Conservation (phyloP, 2,888 invertebrate species). For the Digitonthophagus gazella region DNA sequence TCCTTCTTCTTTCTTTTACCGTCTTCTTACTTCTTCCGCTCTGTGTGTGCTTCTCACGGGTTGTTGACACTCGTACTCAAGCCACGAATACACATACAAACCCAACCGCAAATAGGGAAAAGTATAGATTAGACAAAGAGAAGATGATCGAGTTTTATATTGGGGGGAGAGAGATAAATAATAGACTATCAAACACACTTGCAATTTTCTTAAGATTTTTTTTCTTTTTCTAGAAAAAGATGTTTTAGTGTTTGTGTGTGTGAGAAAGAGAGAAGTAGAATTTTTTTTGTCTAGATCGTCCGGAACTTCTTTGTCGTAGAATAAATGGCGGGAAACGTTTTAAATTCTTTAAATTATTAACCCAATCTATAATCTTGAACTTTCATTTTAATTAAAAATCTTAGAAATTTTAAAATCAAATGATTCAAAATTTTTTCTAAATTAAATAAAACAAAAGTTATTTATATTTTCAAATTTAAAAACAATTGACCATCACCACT, state of each 20-base stretch:
- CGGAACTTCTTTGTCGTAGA: no score
- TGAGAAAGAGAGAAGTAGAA: no score
- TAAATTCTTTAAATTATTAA: no score
- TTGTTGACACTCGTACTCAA: not conserved
- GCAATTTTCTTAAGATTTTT: not conserved
- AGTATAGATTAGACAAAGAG: not conserved
- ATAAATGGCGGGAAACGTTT: no score
- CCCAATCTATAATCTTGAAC: no score
- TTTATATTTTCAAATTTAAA: no score
- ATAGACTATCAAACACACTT: not conserved
- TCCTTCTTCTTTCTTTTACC: not conserved
- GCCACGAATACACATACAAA: not conserved
- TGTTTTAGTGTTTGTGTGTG: no score
- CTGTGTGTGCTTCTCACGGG: not conserved
- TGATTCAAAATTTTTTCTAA: not conserved
- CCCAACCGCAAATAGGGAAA: not conserved
- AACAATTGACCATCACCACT: no score
- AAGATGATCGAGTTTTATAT: not conserved
- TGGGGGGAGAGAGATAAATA: not conserved
- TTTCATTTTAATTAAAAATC: no score
- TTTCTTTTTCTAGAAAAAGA: no score
- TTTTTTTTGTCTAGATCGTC: no score
- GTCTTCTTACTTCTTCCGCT: not conserved
- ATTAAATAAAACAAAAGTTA: no score
- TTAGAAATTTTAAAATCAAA: not conserved